These are phyloP conservation scores for Drosophila dives DNA, from an alignment of 2,888 invertebrate species.

Conservation along the genomic window DNA sequence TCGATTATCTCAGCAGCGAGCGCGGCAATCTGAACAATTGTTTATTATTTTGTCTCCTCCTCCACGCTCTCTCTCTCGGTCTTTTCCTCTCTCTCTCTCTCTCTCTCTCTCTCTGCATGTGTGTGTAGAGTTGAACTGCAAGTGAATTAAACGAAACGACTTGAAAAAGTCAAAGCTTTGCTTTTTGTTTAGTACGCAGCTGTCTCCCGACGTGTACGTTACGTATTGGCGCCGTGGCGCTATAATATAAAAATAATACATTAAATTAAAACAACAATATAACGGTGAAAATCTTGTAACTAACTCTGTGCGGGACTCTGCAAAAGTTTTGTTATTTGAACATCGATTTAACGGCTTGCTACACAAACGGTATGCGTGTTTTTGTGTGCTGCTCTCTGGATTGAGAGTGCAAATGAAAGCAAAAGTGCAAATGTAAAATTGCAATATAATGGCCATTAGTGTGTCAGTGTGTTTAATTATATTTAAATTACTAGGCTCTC, in stretches of 20 bases:
- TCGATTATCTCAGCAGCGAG: conserved; percentile 54
- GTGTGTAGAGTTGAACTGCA: conserved; percentile 55
- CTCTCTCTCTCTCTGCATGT: conserved; percentile 4
- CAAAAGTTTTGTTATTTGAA: conserved; percentile 24
- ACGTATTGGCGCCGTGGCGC: conserved; percentile 68
- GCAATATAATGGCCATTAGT: conserved; percentile 45
- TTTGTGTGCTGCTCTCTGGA: conserved; percentile 26
- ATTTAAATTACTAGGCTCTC: conserved; percentile 33
- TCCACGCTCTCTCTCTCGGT: conserved; percentile 6
- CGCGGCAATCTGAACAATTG: conserved; percentile 70
- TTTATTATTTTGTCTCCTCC: conserved; percentile 58
- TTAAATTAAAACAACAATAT: conserved; percentile 20
- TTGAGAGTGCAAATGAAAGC: conserved; percentile 53
- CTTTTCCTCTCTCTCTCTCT: background rate
- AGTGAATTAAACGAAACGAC: conserved; percentile 77
- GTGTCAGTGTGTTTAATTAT: conserved; percentile 70
- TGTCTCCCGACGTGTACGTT: conserved; percentile 73
- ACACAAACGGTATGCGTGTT: conserved; percentile 61
- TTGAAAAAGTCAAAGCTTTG: conserved; percentile 73
- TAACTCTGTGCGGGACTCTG: conserved; percentile 50
- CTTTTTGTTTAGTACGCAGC: conserved; percentile 73
- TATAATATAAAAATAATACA: conserved; percentile 27
- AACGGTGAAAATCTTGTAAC: conserved; percentile 68
- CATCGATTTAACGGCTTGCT: conserved; percentile 59
- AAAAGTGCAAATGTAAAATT: conserved; percentile 64